Base-by-base conservation (phyloP, 2,113 vertebrate genomes). In the Melospiza melodia region DNA sequence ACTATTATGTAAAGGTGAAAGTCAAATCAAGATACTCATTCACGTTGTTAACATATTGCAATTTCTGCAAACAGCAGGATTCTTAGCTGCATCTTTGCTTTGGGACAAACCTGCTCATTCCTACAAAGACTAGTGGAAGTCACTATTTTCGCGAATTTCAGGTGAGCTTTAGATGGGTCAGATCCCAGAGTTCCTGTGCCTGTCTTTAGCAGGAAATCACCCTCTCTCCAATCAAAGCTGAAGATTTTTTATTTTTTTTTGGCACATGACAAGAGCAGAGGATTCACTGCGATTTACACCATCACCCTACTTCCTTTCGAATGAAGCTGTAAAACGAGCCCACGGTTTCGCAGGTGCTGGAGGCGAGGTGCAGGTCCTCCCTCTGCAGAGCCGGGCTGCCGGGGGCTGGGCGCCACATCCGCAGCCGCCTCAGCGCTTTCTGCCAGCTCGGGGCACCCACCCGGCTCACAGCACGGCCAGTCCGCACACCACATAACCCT, bases 391-490 rank as follows among this genome's bases (percentile, higher is more conserved):
- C 41, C 22, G 5, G 46, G 63, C 87, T 61, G 78, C 59, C 8
- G 48, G 63, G 63, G 79, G 71, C 63, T 19, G 78, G 30, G 71
- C 3, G 14, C 63, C 55, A 25, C 30, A 68, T 61, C 41, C 71
- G 14, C 71, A n/a, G 62, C n/a, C 21, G 4, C 30, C 49, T 55
- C 48, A 12, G 68, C 31, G 37, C 6, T 9, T 9, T 52, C 12
- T 35, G 61, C 19, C 61, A 41, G 3, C n/a, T 2, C 0, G 3
- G 25, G 62, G 15, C n/a, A 13, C 14, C 8, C 43, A 0, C 3
- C 3, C 1, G 1, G 25, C 35, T 27, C 10, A 0, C 16, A 24
- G 37, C 46, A 4, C 0, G 41, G 17, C 68, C 21, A 6, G 3
- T 3, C 25, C 27, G 6, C 39, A 5, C 9, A 0, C 63, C 4